Conservation (phyloP, 2,113 vertebrate genomes). For the Falco punctatus region DNA sequence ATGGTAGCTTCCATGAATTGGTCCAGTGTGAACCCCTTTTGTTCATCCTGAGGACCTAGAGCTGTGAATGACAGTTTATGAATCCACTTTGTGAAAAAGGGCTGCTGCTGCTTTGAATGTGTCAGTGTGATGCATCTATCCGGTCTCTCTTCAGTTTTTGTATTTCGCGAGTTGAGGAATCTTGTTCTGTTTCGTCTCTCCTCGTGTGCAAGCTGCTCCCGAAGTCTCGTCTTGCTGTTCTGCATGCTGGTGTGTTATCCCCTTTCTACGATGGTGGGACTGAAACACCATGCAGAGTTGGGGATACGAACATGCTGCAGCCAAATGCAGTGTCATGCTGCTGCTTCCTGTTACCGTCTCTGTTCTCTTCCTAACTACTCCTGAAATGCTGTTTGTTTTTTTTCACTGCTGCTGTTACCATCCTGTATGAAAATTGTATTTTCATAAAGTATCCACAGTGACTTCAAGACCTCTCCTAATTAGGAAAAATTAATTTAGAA, state of each 20-base stretch:
- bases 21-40: background rate
- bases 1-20: background rate
- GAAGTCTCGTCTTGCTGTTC: fast-evolving
- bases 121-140: background rate
- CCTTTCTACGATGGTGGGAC: background rate
- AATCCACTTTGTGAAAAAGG: background rate
- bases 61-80: background rate
- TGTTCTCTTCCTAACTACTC: background rate
- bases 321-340: background rate
- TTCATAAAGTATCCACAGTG: background rate
- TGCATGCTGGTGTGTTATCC: fast-evolving
- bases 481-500: background rate
- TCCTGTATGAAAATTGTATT: background rate
- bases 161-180: background rate
- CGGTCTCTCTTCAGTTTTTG: fast-evolving
- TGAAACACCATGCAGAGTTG: background rate
- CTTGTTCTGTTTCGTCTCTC: background rate
- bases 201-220: background rate
- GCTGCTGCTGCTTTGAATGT: too few relatives aligned
- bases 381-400: background rate
- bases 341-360: background rate
- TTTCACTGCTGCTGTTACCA: background rate
- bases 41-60: background rate
- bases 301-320: fast-evolving
- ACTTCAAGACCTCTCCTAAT: background rate